Conservation (phyloP, 2,113 vertebrate species). For the Nicator chloris region DNA sequence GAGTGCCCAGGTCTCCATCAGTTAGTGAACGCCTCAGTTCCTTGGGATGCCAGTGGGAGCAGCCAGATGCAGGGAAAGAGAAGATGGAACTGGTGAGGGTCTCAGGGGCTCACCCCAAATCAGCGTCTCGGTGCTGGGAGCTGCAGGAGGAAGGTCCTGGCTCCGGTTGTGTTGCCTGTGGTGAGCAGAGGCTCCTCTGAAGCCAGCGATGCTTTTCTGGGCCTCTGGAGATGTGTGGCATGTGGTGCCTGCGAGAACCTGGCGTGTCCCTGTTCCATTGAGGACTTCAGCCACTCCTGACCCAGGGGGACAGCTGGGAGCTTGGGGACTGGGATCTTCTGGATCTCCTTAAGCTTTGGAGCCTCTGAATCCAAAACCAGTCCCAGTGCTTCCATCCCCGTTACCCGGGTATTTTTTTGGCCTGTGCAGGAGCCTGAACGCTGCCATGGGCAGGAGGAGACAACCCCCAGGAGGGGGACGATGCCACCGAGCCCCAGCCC, state of each 20-base stretch:
- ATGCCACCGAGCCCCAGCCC: accelerated
- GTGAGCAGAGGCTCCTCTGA: neutral
- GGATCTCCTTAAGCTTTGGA: neutral
- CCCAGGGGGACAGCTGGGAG: accelerated
- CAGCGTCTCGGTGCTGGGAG: neutral
- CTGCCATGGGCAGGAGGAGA: neutral
- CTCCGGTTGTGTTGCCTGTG: accelerated
- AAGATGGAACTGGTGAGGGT: neutral
- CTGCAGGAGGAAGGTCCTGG: neutral
- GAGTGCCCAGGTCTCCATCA: neutral
- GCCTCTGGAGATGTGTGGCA: neutral
- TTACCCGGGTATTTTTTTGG: neutral
- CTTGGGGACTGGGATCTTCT: neutral
- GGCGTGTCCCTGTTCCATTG: neutral
- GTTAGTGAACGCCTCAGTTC: accelerated
- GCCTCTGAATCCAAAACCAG: neutral
- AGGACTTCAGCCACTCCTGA: neutral
- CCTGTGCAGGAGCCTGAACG: neutral
- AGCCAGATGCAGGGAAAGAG: neutral
- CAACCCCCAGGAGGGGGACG: accelerated
- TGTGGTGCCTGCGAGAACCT: neutral
- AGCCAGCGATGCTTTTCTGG: neutral
- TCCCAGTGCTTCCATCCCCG: accelerated
- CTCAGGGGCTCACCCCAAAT: accelerated
- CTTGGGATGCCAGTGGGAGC: neutral